A percentile compares a stretch with the other conserved stretches of the same genome.
Evolutionary conservation across 2,113 vertebrate species (phyloP).

Genomic region (Phalacrocorax aristotelis): DNA sequence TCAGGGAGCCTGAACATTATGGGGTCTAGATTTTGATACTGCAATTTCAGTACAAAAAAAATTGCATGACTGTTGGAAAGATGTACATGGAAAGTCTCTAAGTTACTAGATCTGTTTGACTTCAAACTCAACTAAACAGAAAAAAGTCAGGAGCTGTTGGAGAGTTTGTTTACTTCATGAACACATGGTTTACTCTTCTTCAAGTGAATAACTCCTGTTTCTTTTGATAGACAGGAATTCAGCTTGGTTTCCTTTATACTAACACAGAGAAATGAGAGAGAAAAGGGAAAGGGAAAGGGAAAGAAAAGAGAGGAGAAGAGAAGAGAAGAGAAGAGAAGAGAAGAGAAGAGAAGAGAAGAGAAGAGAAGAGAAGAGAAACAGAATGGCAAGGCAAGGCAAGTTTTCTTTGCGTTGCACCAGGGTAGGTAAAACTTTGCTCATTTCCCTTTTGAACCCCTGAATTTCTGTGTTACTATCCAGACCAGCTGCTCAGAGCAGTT

Average conservation of each 20-base stretch:
- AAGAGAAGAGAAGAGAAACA: background rate
- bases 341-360: too few species aligned
- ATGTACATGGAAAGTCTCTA: background rate
- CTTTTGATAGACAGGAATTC: background rate
- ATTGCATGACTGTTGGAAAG: background rate
- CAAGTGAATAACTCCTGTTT: background rate
- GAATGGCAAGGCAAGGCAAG: background rate
- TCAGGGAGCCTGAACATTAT: background rate
- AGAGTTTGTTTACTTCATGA: background rate
- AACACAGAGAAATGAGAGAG: too few species aligned
- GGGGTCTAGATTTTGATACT: background rate
- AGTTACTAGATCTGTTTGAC: background rate
- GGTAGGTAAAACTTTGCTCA: background rate
- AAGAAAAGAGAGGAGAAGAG: too few species aligned
- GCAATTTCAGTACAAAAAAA: background rate
- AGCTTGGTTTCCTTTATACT: background rate
- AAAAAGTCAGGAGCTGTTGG: background rate
- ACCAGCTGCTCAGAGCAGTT: background rate
- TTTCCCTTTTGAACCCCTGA: background rate
- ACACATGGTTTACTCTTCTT: background rate
- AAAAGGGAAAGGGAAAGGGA: rapidly evolving
- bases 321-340: too few species aligned
- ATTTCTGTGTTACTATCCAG: background rate
- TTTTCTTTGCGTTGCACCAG: background rate
- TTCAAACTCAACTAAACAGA: background rate